Conservation (phyloP, 2,113 vertebrate genomes). For the Desmodus rotundus region DNA sequence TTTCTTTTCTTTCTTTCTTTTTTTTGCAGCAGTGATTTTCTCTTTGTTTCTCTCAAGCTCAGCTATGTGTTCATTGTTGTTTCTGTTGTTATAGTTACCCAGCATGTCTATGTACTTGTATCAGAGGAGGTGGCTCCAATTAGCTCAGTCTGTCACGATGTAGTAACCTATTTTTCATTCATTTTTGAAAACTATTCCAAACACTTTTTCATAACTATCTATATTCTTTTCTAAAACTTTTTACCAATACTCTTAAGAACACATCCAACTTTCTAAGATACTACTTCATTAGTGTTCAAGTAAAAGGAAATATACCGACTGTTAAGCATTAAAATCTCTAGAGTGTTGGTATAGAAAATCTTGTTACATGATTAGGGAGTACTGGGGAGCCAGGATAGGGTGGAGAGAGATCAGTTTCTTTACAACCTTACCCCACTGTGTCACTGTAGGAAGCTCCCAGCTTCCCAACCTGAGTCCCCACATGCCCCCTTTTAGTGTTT, state of each 20-base stretch:
- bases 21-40: background rate
- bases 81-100: background rate
- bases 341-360: background rate
- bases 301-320: background rate
- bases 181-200: background rate
- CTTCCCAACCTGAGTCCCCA: conserved; percentile 33
- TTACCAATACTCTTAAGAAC: background rate
- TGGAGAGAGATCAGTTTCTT: background rate
- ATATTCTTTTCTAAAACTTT: background rate
- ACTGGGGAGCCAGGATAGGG: background rate
- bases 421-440: background rate
- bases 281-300: background rate
- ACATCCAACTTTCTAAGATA: background rate
- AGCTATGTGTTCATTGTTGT: background rate
- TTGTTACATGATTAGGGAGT: background rate
- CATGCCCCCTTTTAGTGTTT: background rate
- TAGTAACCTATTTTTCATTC: background rate
- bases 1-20: no score
- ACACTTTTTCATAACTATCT: background rate
- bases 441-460: background rate
- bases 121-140: background rate
- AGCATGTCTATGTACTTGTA: background rate
- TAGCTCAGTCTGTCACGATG: background rate
- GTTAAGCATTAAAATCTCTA: background rate
- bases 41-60: background rate